Evolutionary conservation across 2,888 invertebrate species (phyloP).

Genomic region (Mimas tiliae): DNA sequence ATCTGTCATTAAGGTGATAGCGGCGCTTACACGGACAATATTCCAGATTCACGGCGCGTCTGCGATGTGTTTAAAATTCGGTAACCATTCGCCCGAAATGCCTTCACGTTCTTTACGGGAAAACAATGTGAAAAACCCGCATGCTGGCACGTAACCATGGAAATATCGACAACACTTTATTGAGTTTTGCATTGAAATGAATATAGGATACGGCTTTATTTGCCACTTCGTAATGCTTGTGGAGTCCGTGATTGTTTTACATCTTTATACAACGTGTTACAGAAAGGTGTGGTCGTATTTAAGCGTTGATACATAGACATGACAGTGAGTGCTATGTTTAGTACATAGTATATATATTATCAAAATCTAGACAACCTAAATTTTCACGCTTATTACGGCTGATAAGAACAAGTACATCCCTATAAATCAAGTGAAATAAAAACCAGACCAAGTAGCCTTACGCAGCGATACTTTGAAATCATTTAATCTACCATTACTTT

Average conservation of each 20-base stretch:
- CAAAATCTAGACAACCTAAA: too few relatives aligned
- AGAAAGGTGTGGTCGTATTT: too few relatives aligned
- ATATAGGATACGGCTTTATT: neutral
- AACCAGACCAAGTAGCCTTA: too few relatives aligned
- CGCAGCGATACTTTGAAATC: too few relatives aligned
- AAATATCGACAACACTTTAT: constrained; percentile 27
- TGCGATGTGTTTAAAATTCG: constrained; percentile 21
- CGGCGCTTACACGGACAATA: neutral
- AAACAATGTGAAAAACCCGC: constrained; percentile 29
- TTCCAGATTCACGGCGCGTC: constrained; percentile 22
- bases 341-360: too few relatives aligned
- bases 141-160: constrained; percentile 28
- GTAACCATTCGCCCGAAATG: constrained; percentile 21
- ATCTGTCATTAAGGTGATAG: constrained; percentile 18
- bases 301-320: too few relatives aligned
- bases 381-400: too few relatives aligned
- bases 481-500: too few relatives aligned
- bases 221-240: neutral
- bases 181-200: constrained; percentile 20
- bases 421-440: too few relatives aligned
- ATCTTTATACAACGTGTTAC: too few relatives aligned
- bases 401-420: too few relatives aligned
- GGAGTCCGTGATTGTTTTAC: neutral
- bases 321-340: too few relatives aligned
- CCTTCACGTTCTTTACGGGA: constrained; percentile 30